These are phyloP conservation scores for Tympanoctomys barrerae DNA, from an alignment of 2,797 vertebrate genomes.

Conservation along the genomic window DNA sequence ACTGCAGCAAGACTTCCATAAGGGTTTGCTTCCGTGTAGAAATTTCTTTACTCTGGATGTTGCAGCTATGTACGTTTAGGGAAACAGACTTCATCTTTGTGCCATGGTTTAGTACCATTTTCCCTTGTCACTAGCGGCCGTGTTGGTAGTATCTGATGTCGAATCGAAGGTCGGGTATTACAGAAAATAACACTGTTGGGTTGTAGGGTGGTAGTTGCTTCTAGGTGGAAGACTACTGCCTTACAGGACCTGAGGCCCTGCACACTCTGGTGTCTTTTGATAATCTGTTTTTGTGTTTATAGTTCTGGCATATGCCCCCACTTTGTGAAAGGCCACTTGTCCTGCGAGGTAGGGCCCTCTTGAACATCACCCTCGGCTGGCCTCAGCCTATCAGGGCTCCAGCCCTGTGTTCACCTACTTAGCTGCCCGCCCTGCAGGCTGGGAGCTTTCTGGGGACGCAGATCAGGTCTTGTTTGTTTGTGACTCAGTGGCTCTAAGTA, in stretches of 20 bases:
- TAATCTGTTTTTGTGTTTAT: too few relatives aligned
- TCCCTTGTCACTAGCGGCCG: background rate
- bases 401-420: background rate
- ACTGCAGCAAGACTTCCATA: background rate
- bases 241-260: rapidly evolving
- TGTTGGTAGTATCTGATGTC: background rate
- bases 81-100: background rate
- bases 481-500: rapidly evolving
- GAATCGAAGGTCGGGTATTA: background rate
- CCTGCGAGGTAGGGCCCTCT: too few relatives aligned
- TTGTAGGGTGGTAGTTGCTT: background rate
- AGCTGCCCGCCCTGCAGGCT: background rate
- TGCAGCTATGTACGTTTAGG: background rate
- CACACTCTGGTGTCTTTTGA: rapidly evolving
- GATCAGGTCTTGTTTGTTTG: background rate
- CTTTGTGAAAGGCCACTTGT: background rate
- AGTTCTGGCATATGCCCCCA: background rate
- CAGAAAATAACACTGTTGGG: background rate
- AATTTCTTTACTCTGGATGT: background rate
- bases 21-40: background rate
- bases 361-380: rapidly evolving
- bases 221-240: background rate
- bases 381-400: background rate
- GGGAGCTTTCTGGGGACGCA: background rate
- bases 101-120: rapidly evolving